phyloP scores from a whole-genome alignment of 2,113 vertebrate genomes.

The Eira barbara region DNA sequence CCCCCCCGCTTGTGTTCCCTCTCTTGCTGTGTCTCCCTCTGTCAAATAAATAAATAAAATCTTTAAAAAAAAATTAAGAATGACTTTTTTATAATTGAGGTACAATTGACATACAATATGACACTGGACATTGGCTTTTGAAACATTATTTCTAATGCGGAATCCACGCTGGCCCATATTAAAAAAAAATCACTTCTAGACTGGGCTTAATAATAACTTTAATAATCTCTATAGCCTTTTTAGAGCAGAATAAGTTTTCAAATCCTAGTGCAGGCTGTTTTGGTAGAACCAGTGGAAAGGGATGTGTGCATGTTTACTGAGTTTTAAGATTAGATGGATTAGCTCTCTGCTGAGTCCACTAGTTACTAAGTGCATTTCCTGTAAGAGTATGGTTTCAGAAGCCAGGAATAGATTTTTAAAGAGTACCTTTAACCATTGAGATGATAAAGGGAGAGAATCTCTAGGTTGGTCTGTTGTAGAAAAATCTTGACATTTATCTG shows the following conservation, averaged over 20 bases:
- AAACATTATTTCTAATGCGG: conserved; percentile 17
- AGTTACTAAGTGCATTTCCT: conserved; percentile 48
- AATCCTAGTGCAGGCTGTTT: neutral
- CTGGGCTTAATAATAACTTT: conserved; percentile 27
- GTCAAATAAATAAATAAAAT: too few species aligned
- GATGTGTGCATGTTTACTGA: neutral
- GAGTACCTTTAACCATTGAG: neutral
- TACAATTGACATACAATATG: neutral
- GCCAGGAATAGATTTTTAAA: conserved; percentile 43
- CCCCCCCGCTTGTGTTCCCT: too few species aligned
- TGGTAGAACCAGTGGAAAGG: neutral
- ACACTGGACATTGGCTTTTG: neutral
- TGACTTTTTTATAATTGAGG: neutral
- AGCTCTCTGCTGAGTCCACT: neutral
- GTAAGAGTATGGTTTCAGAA: conserved; percentile 27
- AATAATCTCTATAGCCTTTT: conserved; percentile 30
- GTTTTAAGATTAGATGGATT: conserved; percentile 28
- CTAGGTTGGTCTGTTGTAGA: neutral
- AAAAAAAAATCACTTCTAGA: conserved; percentile 18
- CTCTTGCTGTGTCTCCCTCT: too few species aligned
- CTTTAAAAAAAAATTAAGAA: neutral
- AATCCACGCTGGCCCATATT: neutral
- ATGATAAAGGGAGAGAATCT: neutral
- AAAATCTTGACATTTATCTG: neutral
- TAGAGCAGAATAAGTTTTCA: conserved; percentile 13